Base-by-base conservation (phyloP, 1,140 invertebrate species). In the Dendrolimus kikuchii region DNA sequence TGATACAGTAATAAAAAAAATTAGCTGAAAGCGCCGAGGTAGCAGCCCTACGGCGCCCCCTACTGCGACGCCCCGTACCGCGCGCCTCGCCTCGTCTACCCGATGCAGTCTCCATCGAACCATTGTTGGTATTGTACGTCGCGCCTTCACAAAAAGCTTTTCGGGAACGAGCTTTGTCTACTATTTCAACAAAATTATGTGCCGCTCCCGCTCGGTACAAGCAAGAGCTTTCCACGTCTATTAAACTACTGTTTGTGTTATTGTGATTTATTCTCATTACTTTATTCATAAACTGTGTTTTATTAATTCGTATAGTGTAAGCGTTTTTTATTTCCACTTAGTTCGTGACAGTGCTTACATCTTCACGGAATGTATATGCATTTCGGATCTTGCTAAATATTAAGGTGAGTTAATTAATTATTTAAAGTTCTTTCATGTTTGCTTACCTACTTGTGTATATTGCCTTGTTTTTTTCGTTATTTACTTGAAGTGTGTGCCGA, bases 101-200 rank as follows among this genome's bases (percentile, higher is more conserved):
- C 51, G 73, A 77, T 82, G 81, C 79, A 85, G 81, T 85, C 75
- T 72, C 66, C 57, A 60, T 66, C 66, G 51, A 64, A 53, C 64
- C 51, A 60, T 55, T 51, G 53, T 40, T 40, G 57, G 48, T 46
- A 39, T 6, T 49, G 56, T 51, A 68, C 75, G 74, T 76, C 55
- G 49, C 43, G 58, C 59, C 7, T n/a, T 38, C 48, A 7, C 36
- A 57, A 63, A 74, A 78, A 81, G 70, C 77, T 73, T 76, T 47
- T 64, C 71, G 81, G 67, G 64, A 59, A 67, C 78, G 81, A 80
- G 78, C 81, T 85, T 84, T 81, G 61, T 70, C 63, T 67, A 62
- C 51, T 64, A 71, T 66, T 68, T 23, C 23, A 23, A 23, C 23
- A 23, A 65, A 71, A 76, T 74, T 68, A 74, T 73, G 75, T 75